These are phyloP conservation scores for Drosophila kurseongensis DNA, from an alignment of 1,140 invertebrate genomes.

Conservation along the genomic window DNA sequence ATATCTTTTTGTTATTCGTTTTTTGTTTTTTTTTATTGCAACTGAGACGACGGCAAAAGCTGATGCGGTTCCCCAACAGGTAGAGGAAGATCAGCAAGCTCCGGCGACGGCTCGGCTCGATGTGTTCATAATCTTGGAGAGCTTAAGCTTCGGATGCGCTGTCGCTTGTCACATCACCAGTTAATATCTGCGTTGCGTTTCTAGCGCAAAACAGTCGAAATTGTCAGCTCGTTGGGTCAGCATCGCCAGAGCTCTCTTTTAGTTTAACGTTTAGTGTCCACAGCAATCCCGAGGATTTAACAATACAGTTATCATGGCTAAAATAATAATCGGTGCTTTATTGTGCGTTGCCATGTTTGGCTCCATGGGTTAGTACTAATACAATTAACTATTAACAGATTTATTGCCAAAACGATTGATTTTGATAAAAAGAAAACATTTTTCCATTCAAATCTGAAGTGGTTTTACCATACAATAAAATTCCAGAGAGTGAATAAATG, in stretches of 20 bases:
- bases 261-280: conserved; percentile 27
- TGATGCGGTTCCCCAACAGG: conserved; percentile 43
- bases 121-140: conserved; percentile 23
- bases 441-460: conserved; percentile 31
- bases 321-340: conserved; percentile 76
- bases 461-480: conserved; percentile 11
- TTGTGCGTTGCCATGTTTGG: conserved; percentile 81
- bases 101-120: conserved; percentile 35
- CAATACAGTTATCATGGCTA: conserved; percentile 58
- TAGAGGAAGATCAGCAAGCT: conserved; percentile 63
- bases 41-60: conserved; percentile 52
- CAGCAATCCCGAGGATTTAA: conserved; percentile 41
- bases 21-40: conserved; percentile 75
- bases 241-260: conserved; percentile 60
- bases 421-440: conserved; percentile 56
- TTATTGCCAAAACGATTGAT: conserved; percentile 46
- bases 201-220: conserved; percentile 80
- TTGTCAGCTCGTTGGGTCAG: conserved; percentile 73
- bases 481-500: neutral
- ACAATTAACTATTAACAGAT: neutral
- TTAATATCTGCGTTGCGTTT: conserved; percentile 73
- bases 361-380: conserved; percentile 77
- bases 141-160: conserved; percentile 4
- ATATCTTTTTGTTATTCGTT: conserved; percentile 51
- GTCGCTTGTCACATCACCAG: conserved; percentile 45